Evolutionary conservation across 2,113 vertebrate genomes (phyloP), one percentile per base, ranked within the genome.

Genomic region (Gallinago paraguaiae): DNA sequence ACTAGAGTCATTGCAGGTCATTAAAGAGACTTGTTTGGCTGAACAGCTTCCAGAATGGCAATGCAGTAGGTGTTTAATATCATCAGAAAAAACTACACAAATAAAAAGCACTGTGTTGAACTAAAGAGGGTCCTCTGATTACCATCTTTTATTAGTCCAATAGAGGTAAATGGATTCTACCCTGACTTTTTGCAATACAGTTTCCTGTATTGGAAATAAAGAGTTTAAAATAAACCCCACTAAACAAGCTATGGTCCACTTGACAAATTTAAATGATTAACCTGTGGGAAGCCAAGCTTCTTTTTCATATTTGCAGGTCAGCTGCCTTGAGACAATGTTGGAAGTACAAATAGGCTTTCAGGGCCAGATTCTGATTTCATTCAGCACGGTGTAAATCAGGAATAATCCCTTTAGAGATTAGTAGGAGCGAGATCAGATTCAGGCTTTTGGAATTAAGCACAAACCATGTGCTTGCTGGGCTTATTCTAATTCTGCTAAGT

Each of bases 351-450:
- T 0, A 90, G 69, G 31, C 57, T 86, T 92, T 65, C 53, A 76
- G 69, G 82, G 60, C 57, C 65, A 82, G 72, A 94, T 92, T 97
- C 94, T 86, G 63, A 81, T 78, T 90, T 84, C 30, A 48, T 53
- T 94, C 48, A 68, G 35, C 30, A 17, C 3, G 72, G 77, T 23
- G 53, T 79, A 93, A 92, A 88, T 82, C 91, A 85, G 86, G 88
- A 91, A 89, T 96, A 96, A 97, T 95, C 96, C 80, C 69, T 96
- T 88, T 25, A 72, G 86, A 93, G 96, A 94, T 94, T 94, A 94
- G 76, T 50, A 88, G 91, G 65, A 91, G 86, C 2, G 9, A 90
- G 93, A 95, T 94, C 88, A 93, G 92, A 93, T 92, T 81, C 94
- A 77, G 56, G 65, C 88, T 90, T 79, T 82, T 37, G 45, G 87